A percentile compares a stretch with the other conserved stretches of the same genome.
phyloP scores from a whole-genome alignment of 2,888 invertebrate genomes.

The Chrysolina haemoptera region DNA sequence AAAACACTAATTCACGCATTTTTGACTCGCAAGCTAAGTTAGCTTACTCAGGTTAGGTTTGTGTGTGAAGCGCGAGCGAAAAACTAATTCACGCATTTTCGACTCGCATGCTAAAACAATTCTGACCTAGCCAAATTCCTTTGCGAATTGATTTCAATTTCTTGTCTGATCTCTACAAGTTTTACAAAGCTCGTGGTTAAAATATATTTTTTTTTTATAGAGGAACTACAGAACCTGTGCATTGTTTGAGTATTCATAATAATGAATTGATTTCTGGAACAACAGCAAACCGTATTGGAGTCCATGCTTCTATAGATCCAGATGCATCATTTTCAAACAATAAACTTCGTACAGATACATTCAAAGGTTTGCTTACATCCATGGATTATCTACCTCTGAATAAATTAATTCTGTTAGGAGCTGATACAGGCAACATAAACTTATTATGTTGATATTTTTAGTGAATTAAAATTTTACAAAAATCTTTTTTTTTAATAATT shows the following conservation, averaged over 20 bases:
- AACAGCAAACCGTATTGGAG: conserved; percentile 92
- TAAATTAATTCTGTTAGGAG: conserved; percentile 89
- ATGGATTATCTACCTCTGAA: conserved; percentile 93
- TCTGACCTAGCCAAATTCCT: too few species aligned
- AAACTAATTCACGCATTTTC: too few species aligned
- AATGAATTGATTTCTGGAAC: conserved; percentile 91
- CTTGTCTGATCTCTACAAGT: neutral
- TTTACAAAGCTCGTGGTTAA: neutral
- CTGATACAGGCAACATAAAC: conserved; percentile 91
- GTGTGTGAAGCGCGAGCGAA: too few species aligned
- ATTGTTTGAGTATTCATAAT: conserved; percentile 86
- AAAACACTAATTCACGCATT: too few species aligned
- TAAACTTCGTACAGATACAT: conserved; percentile 89
- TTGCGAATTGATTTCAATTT: neutral
- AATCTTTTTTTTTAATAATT: neutral
- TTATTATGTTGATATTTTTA: conserved; percentile 78
- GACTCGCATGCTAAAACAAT: too few species aligned
- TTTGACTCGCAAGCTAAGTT: too few species aligned
- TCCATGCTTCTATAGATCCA: conserved; percentile 81
- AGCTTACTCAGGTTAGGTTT: too few species aligned
- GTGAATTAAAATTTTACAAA: neutral
- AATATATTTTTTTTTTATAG: conserved; percentile 68
- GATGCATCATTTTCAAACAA: conserved; percentile 87
- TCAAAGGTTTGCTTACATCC: conserved; percentile 92
- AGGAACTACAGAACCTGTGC: conserved; percentile 93